A percentile compares a stretch with the other conserved stretches of the same genome.
phyloP scores from a whole-genome alignment of 2,888 invertebrate species.

The Ganaspis brasiliensis region DNA sequence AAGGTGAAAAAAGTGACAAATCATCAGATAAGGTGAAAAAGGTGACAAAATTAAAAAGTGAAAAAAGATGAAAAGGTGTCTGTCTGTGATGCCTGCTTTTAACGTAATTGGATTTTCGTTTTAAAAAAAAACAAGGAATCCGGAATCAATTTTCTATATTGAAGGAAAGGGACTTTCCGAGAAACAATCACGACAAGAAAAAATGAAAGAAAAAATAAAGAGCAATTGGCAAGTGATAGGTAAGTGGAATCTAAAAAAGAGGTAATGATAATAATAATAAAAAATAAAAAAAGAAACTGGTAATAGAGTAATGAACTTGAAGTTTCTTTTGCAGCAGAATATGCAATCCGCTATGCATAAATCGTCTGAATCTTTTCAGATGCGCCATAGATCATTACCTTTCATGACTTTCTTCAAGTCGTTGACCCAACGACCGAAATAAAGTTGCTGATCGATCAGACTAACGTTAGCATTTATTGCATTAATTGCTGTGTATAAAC shows the following conservation, averaged over 20 bases:
- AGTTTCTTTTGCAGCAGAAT: conserved; percentile 9
- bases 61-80: too few species aligned
- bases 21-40: too few species aligned
- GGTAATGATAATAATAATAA: not conserved
- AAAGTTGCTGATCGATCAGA: conserved; percentile 41
- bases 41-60: too few species aligned
- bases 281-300: not conserved
- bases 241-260: not conserved
- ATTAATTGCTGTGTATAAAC: conserved; percentile 43
- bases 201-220: too few species aligned
- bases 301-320: conserved; percentile 17
- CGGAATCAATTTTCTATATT: too few species aligned
- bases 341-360: conserved; percentile 36
- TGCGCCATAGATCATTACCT: conserved; percentile 40
- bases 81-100: too few species aligned
- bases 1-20: too few species aligned
- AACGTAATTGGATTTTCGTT: too few species aligned
- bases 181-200: too few species aligned
- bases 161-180: too few species aligned
- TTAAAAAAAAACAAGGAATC: too few species aligned
- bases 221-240: too few species aligned
- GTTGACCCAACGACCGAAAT: conserved; percentile 50
- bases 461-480: conserved; percentile 29
- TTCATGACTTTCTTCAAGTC: conserved; percentile 40
- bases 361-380: conserved; percentile 36